A percentile compares a stretch with the other conserved stretches of the same genome.
Conservation (phyloP, 2,113 vertebrate species). For the Aviceda subcristata region DNA sequence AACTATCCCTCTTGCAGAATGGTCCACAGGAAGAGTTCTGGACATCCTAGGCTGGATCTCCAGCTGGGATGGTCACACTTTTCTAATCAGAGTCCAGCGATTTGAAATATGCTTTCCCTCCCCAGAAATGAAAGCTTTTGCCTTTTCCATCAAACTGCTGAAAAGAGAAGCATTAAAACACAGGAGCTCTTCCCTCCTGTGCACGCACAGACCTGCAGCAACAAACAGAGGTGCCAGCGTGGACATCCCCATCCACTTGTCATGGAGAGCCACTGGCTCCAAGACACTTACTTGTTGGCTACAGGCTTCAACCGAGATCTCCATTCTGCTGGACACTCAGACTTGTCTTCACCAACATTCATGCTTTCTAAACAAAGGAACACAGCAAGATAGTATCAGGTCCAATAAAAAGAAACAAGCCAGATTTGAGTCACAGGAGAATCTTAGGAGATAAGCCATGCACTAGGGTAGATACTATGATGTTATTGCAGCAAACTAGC, state of each 20-base stretch:
- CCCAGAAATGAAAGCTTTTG: neutral
- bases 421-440: neutral
- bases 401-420: neutral
- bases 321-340: slow-evolving; percentile 75
- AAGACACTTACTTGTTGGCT: slow-evolving; percentile 74
- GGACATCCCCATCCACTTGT: neutral
- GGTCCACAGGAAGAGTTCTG: neutral
- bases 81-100: neutral
- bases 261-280: neutral
- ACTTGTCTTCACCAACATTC: neutral
- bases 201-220: neutral
- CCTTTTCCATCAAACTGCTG: neutral
- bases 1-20: neutral
- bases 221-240: neutral
- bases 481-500: neutral
- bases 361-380: neutral
- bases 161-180: neutral
- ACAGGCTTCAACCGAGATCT: slow-evolving; percentile 74
- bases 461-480: neutral
- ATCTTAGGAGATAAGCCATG: neutral
- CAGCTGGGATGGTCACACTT: neutral
- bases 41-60: neutral
- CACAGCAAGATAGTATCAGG: neutral
- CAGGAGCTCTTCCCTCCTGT: neutral
- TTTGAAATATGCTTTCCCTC: neutral